Percentiles rank a stretch among this genome's conserved stretches.
Conservation (phyloP, 1,140 invertebrate species). For the Drosophila funebris region DNA sequence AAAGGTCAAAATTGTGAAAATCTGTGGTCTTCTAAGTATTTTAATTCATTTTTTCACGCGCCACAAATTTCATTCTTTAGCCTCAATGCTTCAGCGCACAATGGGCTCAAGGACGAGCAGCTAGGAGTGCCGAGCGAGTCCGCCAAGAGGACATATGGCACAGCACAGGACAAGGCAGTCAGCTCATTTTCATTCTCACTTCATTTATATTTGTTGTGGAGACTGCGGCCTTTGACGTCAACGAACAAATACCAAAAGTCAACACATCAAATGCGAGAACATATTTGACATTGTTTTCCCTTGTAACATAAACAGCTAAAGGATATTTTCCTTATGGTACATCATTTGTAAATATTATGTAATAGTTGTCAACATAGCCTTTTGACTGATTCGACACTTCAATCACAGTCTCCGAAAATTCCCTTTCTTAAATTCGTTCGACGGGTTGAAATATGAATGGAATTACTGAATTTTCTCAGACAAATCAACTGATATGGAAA, state of each 20-base stretch:
- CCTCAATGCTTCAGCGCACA: slow-evolving; percentile 46
- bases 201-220: slow-evolving; percentile 52
- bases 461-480: neutral
- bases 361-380: neutral
- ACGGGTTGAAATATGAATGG: neutral
- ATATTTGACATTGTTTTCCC: slow-evolving; percentile 54
- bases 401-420: neutral
- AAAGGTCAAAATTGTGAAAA: slow-evolving; percentile 51
- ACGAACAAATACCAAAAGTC: slow-evolving; percentile 36
- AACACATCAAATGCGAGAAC: slow-evolving; percentile 54
- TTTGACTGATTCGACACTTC: slow-evolving; percentile 25
- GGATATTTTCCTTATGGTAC: slow-evolving; percentile 27
- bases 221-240: slow-evolving; percentile 54
- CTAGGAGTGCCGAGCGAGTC: neutral
- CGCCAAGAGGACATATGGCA: slow-evolving; percentile 4
- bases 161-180: neutral
- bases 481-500: neutral
- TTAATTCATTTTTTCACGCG: slow-evolving; percentile 59
- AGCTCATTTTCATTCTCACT: slow-evolving; percentile 38
- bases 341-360: slow-evolving; percentile 40
- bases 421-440: neutral
- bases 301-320: slow-evolving; percentile 33
- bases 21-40: slow-evolving; percentile 21
- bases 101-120: slow-evolving; percentile 48
- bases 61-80: slow-evolving; percentile 45